Conservation (phyloP, 2,113 vertebrate species). For the Leptobrachium ailaonicum region DNA sequence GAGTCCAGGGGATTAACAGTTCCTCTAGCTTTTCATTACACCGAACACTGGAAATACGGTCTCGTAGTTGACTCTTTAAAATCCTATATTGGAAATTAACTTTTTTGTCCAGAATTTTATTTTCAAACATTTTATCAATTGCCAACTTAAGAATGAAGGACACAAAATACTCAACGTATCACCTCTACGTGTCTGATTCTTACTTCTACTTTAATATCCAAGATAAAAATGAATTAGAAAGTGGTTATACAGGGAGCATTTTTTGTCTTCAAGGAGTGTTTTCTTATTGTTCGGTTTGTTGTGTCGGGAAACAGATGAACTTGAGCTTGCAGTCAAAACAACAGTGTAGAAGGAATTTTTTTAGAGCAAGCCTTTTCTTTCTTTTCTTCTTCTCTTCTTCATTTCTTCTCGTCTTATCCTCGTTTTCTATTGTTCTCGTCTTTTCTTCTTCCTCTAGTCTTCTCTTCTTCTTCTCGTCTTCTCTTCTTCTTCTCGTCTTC, state of each 20-base stretch:
- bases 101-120: background rate
- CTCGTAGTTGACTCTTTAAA: background rate
- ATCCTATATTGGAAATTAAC: background rate
- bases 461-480: too few relatives aligned
- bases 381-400: constrained; percentile 12
- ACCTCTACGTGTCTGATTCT: background rate
- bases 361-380: constrained; percentile 25
- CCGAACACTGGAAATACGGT: constrained; percentile 5
- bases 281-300: too few relatives aligned
- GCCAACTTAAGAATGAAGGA: background rate
- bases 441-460: too few relatives aligned
- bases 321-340: background rate
- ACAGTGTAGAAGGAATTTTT: constrained; percentile 8
- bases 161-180: constrained; percentile 5
- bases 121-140: background rate
- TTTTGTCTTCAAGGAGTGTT: too few relatives aligned
- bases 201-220: background rate
- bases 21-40: constrained; percentile 1
- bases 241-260: too few relatives aligned
- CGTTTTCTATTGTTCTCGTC: constrained; percentile 20
- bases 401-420: constrained; percentile 21
- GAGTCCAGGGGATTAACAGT: background rate
- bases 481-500: too few relatives aligned
- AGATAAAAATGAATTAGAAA: background rate
- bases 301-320: too few relatives aligned